These are phyloP conservation scores for Petrolisthes manimaculis DNA, from an alignment of 2,888 invertebrate genomes.

Conservation along the genomic window DNA sequence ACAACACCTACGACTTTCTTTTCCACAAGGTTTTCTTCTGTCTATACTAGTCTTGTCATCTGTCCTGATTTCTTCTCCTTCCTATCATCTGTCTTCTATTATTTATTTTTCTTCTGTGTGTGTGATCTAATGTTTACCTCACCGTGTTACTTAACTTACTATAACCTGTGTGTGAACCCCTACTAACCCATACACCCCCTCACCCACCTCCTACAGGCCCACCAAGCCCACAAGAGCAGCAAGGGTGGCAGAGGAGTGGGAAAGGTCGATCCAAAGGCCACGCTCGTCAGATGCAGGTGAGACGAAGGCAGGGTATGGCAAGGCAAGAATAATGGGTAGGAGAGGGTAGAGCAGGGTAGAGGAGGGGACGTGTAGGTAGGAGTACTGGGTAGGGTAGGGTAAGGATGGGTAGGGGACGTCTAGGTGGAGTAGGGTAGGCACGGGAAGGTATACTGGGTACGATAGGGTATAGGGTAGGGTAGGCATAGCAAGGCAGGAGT, in stretches of 20 bases:
- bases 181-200: background rate
- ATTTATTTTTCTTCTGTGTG: background rate
- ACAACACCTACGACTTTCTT: no score
- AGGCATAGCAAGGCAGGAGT: background rate
- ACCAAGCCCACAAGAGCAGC: slow-evolving; percentile 31
- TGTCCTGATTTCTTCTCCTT: background rate
- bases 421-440: background rate
- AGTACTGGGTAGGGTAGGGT: background rate
- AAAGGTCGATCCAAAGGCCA: slow-evolving; percentile 38
- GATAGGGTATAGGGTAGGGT: background rate
- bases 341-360: slow-evolving; percentile 4
- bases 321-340: background rate
- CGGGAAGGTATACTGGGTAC: background rate
- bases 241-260: slow-evolving; percentile 31
- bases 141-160: background rate
- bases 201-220: background rate
- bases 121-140: background rate
- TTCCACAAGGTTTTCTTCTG: no score
- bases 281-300: slow-evolving; percentile 46
- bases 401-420: background rate
- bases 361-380: background rate
- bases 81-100: background rate
- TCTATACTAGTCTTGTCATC: no score
- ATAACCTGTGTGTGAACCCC: no score
- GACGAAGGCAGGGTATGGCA: background rate